Conservation (phyloP, 2,113 vertebrate species). For the Hippolais icterina region DNA sequence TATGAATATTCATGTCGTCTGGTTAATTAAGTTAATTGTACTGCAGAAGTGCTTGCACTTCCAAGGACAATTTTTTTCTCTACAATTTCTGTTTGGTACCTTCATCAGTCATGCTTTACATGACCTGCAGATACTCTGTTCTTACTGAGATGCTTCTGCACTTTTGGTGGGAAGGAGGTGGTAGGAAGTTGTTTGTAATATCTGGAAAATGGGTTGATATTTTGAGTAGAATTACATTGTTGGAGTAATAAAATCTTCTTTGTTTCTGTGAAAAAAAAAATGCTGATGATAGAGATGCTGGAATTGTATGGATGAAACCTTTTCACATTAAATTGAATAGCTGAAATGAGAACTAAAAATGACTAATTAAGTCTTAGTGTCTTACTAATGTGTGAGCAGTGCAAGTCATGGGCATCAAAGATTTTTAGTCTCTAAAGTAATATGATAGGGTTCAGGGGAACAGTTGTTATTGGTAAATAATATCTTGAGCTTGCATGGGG, state of each 20-base stretch:
- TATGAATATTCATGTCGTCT: conserved; percentile 93
- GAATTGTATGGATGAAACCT: background rate
- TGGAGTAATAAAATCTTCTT: conserved; percentile 10
- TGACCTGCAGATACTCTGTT: conserved; percentile 57
- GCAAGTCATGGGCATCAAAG: background rate
- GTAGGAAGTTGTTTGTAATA: background rate
- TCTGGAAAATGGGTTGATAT: conserved; percentile 32
- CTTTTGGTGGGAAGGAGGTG: background rate
- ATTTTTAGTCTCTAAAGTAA: background rate
- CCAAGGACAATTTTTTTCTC: conserved; percentile 78
- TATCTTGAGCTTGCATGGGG: background rate
- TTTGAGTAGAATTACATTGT: conserved; percentile 21
- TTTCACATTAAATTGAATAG: background rate
- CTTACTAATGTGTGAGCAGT: background rate
- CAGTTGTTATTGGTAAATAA: background rate
- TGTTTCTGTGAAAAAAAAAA: background rate
- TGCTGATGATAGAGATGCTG: background rate
- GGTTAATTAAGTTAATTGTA: conserved; percentile 96
- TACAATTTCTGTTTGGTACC: conserved; percentile 59
- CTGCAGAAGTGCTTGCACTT: conserved; percentile 88
- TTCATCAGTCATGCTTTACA: conserved; percentile 66
- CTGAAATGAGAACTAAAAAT: background rate
- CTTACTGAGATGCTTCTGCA: conserved; percentile 35
- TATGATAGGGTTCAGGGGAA: background rate
- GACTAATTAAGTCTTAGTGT: background rate